Percentiles rank a stretch among this genome's conserved stretches.
These are phyloP conservation scores for Apostichopus californicus DNA, from an alignment of 35 echinoderm and acorn worm genomes.

Conservation along the genomic window DNA sequence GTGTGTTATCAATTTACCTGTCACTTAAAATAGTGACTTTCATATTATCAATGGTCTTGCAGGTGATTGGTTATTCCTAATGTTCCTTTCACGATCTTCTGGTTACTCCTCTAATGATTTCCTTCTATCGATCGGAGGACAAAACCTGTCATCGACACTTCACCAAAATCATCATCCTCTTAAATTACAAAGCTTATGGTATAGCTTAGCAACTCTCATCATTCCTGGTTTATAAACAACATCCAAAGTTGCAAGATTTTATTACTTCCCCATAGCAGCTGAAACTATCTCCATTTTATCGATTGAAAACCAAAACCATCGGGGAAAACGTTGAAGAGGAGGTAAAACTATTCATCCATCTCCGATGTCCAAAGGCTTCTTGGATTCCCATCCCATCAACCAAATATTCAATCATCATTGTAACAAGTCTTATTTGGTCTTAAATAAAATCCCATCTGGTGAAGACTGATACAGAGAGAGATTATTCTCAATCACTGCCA, in stretches of 20 bases:
- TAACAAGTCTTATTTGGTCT: not conserved
- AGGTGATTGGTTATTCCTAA: not conserved
- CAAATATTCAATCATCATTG: conserved; percentile 1
- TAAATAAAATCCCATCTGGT: conserved; percentile 1
- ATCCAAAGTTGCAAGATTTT: conserved; percentile 4
- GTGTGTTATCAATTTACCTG: not conserved
- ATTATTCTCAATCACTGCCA: not conserved
- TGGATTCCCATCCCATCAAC: not conserved
- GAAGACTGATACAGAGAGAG: not conserved
- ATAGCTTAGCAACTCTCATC: too few species aligned
- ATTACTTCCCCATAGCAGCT: not conserved
- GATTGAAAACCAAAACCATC: not conserved
- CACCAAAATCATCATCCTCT: not conserved
- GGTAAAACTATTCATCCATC: not conserved
- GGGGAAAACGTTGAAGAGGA: not conserved
- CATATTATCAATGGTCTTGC: not conserved
- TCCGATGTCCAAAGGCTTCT: not conserved
- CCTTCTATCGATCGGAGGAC: not conserved
- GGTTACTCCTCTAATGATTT: not conserved
- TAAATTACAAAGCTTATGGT: not conserved
- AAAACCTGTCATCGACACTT: not conserved
- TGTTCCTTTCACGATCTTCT: not conserved
- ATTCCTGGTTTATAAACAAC: not conserved
- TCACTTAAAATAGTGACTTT: not conserved
- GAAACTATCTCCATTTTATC: not conserved